phyloP scores from a whole-genome alignment of 2,797 vertebrate species.

The Ceyx erithaca region DNA sequence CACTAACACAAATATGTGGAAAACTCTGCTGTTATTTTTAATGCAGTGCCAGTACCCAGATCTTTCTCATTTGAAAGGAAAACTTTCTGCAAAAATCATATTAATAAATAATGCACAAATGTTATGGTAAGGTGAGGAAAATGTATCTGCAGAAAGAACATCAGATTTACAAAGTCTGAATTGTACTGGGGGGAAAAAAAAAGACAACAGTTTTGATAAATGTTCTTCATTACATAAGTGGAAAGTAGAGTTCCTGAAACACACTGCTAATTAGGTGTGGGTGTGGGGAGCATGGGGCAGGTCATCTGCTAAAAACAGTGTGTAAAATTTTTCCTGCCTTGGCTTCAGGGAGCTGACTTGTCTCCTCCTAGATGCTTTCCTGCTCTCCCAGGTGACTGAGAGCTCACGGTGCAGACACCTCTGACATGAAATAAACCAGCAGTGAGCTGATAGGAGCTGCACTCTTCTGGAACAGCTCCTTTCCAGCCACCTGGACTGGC shows the following conservation, averaged over 20 bases:
- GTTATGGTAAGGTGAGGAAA: constrained; percentile 17
- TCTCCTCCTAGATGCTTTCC: not conserved
- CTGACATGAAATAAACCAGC: not conserved
- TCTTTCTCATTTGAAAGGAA: not conserved
- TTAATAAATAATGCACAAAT: constrained; percentile 4
- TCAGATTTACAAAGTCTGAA: not conserved
- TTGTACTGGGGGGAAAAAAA: not conserved
- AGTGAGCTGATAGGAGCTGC: fast-evolving
- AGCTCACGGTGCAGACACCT: not conserved
- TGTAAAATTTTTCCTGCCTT: not conserved
- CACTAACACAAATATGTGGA: not conserved
- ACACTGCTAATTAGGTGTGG: not conserved
- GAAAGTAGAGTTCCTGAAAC: not conserved
- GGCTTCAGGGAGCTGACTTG: not conserved
- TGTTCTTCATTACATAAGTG: not conserved
- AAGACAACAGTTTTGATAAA: not conserved
- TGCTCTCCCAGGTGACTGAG: not conserved
- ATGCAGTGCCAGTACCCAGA: not conserved
- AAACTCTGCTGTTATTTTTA: not conserved
- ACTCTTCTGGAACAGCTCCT: too few species aligned
- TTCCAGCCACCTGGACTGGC: not conserved
- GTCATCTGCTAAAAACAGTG: not conserved
- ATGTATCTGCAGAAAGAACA: not conserved
- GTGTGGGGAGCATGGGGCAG: not conserved
- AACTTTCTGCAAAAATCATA: not conserved